A percentile compares a stretch with the other conserved stretches of the same genome.
phyloP scores from a whole-genome alignment of 2,888 invertebrate species.

The Idaea biselata region DNA sequence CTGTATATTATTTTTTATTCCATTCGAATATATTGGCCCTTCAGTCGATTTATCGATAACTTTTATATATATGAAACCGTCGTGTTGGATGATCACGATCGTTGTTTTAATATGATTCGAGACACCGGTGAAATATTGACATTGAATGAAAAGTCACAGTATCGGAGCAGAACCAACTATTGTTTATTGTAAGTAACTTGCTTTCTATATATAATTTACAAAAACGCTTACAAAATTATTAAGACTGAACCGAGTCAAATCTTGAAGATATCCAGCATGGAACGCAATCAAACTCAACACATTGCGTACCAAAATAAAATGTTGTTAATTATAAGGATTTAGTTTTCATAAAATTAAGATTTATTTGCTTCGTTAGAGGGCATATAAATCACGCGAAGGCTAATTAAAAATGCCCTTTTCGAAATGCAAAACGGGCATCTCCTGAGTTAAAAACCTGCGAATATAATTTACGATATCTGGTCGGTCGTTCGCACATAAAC shows the following conservation, averaged over 20 bases:
- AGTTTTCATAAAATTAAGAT: constrained; percentile 46
- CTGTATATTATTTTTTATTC: constrained; percentile 60
- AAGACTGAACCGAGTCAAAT: neutral
- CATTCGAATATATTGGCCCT: constrained; percentile 50
- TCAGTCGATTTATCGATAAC: constrained; percentile 67
- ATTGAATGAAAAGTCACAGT: constrained; percentile 34
- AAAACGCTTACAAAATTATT: neutral
- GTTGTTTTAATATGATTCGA: constrained; percentile 53
- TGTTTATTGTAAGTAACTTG: too few relatives aligned
- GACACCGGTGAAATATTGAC: constrained; percentile 41
- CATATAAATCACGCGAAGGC: constrained; percentile 66
- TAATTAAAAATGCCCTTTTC: constrained; percentile 72
- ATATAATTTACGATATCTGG: constrained; percentile 73
- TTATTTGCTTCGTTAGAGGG: constrained; percentile 59
- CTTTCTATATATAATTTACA: neutral
- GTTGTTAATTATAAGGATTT: constrained; percentile 14
- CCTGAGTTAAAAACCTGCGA: constrained; percentile 59
- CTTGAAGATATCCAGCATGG: neutral
- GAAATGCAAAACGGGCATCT: constrained; percentile 42
- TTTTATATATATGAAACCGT: constrained; percentile 64
- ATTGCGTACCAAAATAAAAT: neutral
- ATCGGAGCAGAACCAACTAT: too few relatives aligned
- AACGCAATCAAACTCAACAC: neutral
- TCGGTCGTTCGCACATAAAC: constrained; percentile 67
- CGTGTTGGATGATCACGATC: constrained; percentile 74